A percentile compares a stretch with the other conserved stretches of the same genome.
These are phyloP conservation scores for Otocyon megalotis DNA, from an alignment of 2,113 vertebrate species.

Conservation along the genomic window DNA sequence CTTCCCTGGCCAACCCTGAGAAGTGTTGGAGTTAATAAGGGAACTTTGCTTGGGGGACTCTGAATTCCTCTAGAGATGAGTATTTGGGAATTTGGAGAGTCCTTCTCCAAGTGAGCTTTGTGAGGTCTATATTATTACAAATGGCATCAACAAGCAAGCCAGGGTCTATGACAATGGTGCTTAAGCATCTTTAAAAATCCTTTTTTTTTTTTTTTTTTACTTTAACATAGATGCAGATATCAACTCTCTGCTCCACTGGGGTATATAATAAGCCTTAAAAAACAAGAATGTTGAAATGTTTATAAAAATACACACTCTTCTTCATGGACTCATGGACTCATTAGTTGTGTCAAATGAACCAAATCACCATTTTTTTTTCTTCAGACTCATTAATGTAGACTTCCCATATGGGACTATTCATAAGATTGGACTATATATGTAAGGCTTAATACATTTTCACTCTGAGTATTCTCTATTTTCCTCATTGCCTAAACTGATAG, in stretches of 20 bases:
- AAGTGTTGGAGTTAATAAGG: slow-evolving; percentile 3
- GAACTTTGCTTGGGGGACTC: not conserved
- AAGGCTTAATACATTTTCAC: not conserved
- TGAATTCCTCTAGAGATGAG: not conserved
- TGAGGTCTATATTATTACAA: not conserved
- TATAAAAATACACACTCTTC: not conserved
- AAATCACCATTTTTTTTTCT: not conserved
- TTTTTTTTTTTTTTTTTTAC: slow-evolving; percentile 32
- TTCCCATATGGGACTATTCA: not conserved
- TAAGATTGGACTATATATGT: not conserved
- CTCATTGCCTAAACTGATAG: not conserved
- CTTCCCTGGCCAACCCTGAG: slow-evolving; percentile 16
- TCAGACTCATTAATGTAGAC: not conserved
- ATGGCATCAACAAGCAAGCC: not conserved
- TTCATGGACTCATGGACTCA: not conserved
- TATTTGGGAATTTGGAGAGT: not conserved
- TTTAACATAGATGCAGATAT: not conserved
- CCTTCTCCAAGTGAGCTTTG: not conserved
- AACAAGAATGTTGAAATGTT: slow-evolving; percentile 38
- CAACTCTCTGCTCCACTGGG: not conserved
- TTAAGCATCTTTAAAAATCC: not conserved
- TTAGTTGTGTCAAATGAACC: not conserved
- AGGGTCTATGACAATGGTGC: not conserved
- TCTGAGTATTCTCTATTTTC: not conserved
- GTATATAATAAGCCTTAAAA: slow-evolving; percentile 37